Evolutionary conservation across 2,113 vertebrate species (phyloP).

Genomic region (Anser brachyrhynchus): DNA sequence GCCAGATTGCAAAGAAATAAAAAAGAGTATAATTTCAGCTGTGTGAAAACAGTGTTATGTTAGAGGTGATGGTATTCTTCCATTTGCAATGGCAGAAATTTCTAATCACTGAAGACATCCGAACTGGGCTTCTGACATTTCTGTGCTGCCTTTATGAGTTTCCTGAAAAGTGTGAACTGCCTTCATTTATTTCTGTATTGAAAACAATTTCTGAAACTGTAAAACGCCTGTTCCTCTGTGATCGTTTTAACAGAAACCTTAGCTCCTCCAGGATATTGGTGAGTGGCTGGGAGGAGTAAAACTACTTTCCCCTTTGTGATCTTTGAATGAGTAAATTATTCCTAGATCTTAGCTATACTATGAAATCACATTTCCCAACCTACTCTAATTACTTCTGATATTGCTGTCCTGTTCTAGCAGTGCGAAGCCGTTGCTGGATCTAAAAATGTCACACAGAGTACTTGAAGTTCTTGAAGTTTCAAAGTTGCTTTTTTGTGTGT

Average conservation of each 20-base stretch:
- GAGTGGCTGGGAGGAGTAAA: neutral
- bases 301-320: neutral
- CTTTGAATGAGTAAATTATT: slow-evolving; percentile 38
- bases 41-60: neutral
- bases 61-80: neutral
- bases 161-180: slow-evolving; percentile 55
- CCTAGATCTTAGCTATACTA: slow-evolving; percentile 5
- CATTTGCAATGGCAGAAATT: neutral
- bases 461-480: neutral
- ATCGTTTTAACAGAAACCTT: neutral
- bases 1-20: neutral
- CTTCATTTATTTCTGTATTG: neutral
- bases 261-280: slow-evolving; percentile 30
- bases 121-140: neutral
- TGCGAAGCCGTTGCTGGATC: neutral
- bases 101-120: neutral
- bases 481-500: neutral
- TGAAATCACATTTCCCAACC: slow-evolving; percentile 37
- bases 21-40: neutral
- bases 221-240: neutral
- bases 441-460: neutral
- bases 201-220: slow-evolving; percentile 4
- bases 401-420: neutral
- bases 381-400: neutral
- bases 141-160: slow-evolving; percentile 29